phyloP scores from a whole-genome alignment of 2,888 invertebrate species.

The Rhagophthalmus giganteus region DNA sequence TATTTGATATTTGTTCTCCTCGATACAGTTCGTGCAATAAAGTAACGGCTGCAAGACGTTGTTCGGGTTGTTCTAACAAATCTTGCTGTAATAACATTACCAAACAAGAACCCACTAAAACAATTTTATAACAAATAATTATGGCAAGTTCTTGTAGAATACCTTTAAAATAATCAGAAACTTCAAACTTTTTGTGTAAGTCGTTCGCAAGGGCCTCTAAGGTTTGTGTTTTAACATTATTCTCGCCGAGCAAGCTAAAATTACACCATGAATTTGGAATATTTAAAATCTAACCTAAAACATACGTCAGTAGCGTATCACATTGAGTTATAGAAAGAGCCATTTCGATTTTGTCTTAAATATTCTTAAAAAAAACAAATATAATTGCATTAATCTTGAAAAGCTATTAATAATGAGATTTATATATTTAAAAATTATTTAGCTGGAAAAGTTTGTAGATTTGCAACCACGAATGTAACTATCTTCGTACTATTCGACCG shows the following conservation, averaged over 20 bases:
- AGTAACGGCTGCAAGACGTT: conserved; percentile 69
- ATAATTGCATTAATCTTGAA: too few relatives aligned
- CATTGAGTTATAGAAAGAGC: neutral
- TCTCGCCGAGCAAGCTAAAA: conserved; percentile 72
- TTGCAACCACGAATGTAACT: too few relatives aligned
- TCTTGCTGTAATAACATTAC: conserved; percentile 69
- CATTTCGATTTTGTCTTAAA: neutral
- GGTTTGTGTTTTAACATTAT: conserved; percentile 72
- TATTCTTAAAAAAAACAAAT: too few relatives aligned
- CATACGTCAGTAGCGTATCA: neutral
- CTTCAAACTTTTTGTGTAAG: conserved; percentile 77
- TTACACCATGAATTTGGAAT: too few relatives aligned
- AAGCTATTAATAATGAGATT: too few relatives aligned
- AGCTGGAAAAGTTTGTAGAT: too few relatives aligned
- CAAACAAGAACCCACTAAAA: conserved; percentile 63
- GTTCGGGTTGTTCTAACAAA: conserved; percentile 67
- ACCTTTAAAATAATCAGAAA: conserved; percentile 78
- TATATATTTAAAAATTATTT: too few relatives aligned
- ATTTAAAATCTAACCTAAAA: neutral
- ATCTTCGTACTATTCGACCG: too few relatives aligned
- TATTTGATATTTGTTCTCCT: conserved; percentile 66
- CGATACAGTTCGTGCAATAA: conserved; percentile 72
- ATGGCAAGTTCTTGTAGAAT: conserved; percentile 77
- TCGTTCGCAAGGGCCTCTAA: conserved; percentile 76
- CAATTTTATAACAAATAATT: conserved; percentile 77